Percentiles rank a stretch among this genome's conserved stretches.
phyloP scores from a whole-genome alignment of 2,797 vertebrate species.

The Helicolenus hilgendorfi region DNA sequence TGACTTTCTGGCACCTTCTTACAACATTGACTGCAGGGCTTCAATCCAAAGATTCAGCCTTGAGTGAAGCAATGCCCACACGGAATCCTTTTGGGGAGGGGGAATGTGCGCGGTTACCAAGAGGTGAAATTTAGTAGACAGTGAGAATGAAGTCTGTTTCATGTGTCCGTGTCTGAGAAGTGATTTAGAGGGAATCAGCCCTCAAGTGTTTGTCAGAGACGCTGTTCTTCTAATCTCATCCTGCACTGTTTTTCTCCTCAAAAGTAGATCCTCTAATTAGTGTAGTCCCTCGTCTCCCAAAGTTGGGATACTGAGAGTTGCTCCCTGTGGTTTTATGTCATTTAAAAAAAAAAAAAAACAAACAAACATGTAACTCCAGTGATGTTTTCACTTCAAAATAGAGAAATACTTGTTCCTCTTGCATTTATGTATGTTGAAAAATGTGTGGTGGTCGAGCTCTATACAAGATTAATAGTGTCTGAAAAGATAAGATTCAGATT shows the following conservation, averaged over 20 bases:
- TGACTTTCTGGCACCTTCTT: neutral
- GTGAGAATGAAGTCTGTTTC: constrained; percentile 2
- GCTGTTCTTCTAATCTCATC: constrained; percentile 34
- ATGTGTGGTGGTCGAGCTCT: neutral
- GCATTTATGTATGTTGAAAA: neutral
- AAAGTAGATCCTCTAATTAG: constrained; percentile 31
- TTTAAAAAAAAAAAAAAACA: neutral
- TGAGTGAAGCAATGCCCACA: neutral
- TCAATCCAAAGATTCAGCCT: neutral
- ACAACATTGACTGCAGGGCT: neutral
- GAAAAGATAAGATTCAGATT: neutral
- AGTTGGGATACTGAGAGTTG: neutral
- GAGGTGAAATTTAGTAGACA: neutral
- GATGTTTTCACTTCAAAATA: neutral
- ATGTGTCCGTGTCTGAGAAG: constrained; percentile 16
- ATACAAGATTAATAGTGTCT: neutral
- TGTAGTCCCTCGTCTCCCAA: neutral
- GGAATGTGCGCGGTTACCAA: neutral
- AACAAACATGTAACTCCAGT: neutral
- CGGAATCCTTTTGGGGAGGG: neutral
- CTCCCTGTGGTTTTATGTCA: neutral
- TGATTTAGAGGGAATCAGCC: constrained; percentile 15
- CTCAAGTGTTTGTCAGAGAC: neutral
- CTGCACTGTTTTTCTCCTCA: neutral
- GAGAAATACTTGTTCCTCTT: neutral